These are phyloP conservation scores for Chymomyza costata DNA, from an alignment of 1,140 invertebrate species.

Conservation along the genomic window DNA sequence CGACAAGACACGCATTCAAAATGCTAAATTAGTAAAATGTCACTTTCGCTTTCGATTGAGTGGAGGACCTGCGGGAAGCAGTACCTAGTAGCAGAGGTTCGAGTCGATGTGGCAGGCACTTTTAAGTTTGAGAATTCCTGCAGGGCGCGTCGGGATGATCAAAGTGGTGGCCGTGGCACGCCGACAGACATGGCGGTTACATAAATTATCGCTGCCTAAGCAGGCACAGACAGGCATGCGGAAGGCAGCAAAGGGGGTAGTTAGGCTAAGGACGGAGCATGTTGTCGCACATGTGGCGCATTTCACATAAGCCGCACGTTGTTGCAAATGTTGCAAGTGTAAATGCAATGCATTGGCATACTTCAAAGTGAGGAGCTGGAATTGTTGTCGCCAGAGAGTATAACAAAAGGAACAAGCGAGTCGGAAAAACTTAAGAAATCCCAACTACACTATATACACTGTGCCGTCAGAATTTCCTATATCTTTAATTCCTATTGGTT, in stretches of 20 bases:
- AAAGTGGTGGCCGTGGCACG: slow-evolving; percentile 30
- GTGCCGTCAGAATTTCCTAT: slow-evolving; percentile 9
- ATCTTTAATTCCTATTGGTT: slow-evolving; percentile 26
- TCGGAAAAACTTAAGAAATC: not conserved
- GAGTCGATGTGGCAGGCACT: not conserved
- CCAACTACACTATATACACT: slow-evolving; percentile 1
- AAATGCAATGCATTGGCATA: slow-evolving; percentile 64
- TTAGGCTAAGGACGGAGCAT: slow-evolving; percentile 11
- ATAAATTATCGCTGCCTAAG: slow-evolving; percentile 68
- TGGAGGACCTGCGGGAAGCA: slow-evolving; percentile 7
- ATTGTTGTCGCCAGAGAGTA: slow-evolving; percentile 25
- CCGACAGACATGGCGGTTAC: slow-evolving; percentile 48
- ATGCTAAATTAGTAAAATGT: slow-evolving; percentile 74
- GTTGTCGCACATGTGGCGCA: slow-evolving; percentile 62
- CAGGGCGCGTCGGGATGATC: slow-evolving; percentile 38
- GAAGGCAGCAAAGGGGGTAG: slow-evolving; percentile 1
- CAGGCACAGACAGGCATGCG: slow-evolving; percentile 53
- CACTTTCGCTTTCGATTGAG: slow-evolving; percentile 66
- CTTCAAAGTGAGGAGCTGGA: slow-evolving; percentile 57
- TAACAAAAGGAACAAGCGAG: not conserved
- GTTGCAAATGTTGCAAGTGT: not conserved
- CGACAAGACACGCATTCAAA: slow-evolving; percentile 57
- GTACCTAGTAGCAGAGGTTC: no score
- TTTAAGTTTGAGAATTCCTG: slow-evolving; percentile 15
- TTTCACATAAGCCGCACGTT: not conserved